phyloP scores from a whole-genome alignment of 2,888 invertebrate species.

The Empis livida region DNA sequence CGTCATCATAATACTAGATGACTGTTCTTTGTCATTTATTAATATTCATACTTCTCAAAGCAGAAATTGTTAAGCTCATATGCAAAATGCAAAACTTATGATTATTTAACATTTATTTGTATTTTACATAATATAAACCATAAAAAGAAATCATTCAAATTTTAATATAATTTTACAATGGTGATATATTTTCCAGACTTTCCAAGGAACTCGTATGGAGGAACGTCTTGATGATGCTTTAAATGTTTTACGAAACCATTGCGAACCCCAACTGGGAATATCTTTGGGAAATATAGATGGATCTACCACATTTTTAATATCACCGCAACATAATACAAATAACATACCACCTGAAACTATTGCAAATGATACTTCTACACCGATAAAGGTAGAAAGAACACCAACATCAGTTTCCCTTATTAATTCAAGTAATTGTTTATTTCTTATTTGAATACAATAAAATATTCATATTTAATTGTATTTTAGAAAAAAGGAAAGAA shows the following conservation, averaged over 20 bases:
- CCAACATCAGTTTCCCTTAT: constrained; percentile 9
- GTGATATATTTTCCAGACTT: constrained; percentile 3
- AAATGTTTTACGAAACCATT: constrained; percentile 87
- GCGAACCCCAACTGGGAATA: constrained; percentile 63
- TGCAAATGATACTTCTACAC: constrained; percentile 16
- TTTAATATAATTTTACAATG: background rate
- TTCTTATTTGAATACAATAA: constrained; percentile 1
- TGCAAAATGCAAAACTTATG: too few relatives aligned
- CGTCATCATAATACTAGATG: too few relatives aligned
- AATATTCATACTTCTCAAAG: too few relatives aligned
- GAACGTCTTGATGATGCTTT: constrained; percentile 91
- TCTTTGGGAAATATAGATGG: constrained; percentile 32
- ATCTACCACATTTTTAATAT: constrained; percentile 28
- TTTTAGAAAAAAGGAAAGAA: constrained; percentile 52
- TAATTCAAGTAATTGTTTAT: constrained; percentile 30
- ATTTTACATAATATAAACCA: too few relatives aligned
- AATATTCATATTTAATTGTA: constrained; percentile 39
- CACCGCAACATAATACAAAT: constrained; percentile 22
- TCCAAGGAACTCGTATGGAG: constrained; percentile 83
- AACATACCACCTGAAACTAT: constrained; percentile 39
- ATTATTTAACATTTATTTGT: too few relatives aligned
- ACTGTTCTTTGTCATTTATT: too few relatives aligned
- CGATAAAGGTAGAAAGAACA: constrained; percentile 36
- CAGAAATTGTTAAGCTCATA: too few relatives aligned
- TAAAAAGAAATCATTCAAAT: background rate